These are phyloP conservation scores for Valencia hispanica DNA, from an alignment of 2,797 vertebrate species.

Conservation along the genomic window DNA sequence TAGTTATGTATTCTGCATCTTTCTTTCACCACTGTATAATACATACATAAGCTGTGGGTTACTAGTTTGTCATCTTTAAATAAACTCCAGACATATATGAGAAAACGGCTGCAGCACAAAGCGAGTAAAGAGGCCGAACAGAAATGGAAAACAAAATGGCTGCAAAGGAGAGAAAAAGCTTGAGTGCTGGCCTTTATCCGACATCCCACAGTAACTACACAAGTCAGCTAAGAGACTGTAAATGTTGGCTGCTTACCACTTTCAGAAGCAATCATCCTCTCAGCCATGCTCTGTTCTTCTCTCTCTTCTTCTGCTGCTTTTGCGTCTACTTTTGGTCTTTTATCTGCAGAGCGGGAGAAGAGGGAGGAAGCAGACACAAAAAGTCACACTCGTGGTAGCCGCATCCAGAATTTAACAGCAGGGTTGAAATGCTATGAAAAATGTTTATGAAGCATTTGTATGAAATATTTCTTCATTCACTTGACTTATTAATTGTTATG, in stretches of 20 bases:
- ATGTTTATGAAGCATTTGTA: neutral
- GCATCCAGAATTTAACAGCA: slow-evolving; percentile 40
- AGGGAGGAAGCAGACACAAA: slow-evolving; percentile 29
- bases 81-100: neutral
- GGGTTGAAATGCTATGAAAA: neutral
- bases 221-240: slow-evolving; percentile 33
- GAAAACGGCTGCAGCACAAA: neutral
- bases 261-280: slow-evolving; percentile 81
- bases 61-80: neutral
- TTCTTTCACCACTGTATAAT: neutral
- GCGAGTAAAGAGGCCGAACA: neutral
- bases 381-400: slow-evolving; percentile 22
- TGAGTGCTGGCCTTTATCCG: neutral
- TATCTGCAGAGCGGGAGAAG: slow-evolving; percentile 51
- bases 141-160: slow-evolving; percentile 8
- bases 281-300: slow-evolving; percentile 76
- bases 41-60: neutral
- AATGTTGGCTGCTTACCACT: slow-evolving; percentile 76
- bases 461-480: neutral
- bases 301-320: slow-evolving; percentile 46
- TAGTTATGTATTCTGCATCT: neutral
- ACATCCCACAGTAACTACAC: slow-evolving; percentile 22
- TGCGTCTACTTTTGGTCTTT: slow-evolving; percentile 46
- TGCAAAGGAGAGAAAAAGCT: neutral
- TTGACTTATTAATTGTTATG: neutral